Evolutionary conservation across 2,888 invertebrate genomes (phyloP).

Genomic region (Noctua janthe): DNA sequence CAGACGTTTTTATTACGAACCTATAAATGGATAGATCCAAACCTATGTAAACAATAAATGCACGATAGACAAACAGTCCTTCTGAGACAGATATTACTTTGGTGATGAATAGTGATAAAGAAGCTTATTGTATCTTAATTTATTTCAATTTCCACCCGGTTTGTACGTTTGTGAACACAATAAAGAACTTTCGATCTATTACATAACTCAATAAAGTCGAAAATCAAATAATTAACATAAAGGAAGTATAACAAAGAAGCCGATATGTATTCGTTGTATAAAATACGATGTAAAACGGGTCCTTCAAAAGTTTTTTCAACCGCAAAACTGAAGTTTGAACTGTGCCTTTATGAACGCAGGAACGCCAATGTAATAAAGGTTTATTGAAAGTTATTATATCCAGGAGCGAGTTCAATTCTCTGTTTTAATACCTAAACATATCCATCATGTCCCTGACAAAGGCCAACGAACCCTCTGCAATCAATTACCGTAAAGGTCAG

Average conservation of each 20-base stretch:
- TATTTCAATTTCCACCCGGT: constrained; percentile 21
- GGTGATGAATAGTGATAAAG: background rate
- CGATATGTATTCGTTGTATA: background rate
- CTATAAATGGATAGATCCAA: background rate
- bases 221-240: background rate
- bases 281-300: constrained; percentile 8
- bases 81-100: background rate
- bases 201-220: background rate
- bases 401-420: constrained; percentile 24
- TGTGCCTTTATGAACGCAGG: background rate
- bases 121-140: constrained; percentile 39
- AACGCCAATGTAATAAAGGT: background rate
- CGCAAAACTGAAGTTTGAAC: constrained; percentile 13
- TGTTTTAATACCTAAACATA: constrained; percentile 26
- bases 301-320: background rate
- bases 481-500: constrained; percentile 42
- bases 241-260: constrained; percentile 31
- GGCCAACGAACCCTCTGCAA: constrained; percentile 27
- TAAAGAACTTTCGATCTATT: background rate
- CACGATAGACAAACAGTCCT: background rate
- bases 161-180: constrained; percentile 12
- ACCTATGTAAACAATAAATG: background rate
- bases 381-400: constrained; percentile 15
- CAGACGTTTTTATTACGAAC: background rate
- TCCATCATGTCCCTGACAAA: constrained; percentile 22